Conservation (phyloP, 2,797 vertebrate genomes). For the Chelidonichthys spinosus region DNA sequence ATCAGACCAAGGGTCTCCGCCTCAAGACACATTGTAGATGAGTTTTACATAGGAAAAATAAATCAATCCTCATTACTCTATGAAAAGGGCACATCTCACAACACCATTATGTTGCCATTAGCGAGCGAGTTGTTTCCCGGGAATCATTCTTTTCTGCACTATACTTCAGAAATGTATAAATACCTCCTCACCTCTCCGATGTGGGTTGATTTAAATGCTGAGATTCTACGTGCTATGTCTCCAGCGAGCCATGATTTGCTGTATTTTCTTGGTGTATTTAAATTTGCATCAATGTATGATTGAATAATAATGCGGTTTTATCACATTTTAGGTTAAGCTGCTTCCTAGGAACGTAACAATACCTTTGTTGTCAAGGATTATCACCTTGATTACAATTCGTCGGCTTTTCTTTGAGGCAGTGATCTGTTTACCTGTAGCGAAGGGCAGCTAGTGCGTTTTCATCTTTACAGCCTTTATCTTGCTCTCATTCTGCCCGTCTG, state of each 20-base stretch:
- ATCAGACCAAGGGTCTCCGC: slow-evolving; percentile 56
- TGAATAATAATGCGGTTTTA: neutral
- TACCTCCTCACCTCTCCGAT: slow-evolving; percentile 10
- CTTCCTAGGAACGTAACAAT: neutral
- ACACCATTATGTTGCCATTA: slow-evolving; percentile 49
- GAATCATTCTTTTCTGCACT: slow-evolving; percentile 40
- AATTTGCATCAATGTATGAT: neutral
- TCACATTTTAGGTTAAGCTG: neutral
- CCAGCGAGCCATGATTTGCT: neutral
- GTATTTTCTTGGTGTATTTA: slow-evolving; percentile 2
- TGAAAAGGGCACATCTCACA: slow-evolving; percentile 73
- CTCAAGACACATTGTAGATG: slow-evolving; percentile 56
- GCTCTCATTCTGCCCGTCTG: slow-evolving; percentile 46
- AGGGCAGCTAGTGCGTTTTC: slow-evolving; percentile 7
- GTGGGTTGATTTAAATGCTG: slow-evolving; percentile 34
- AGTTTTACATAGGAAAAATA: slow-evolving; percentile 55
- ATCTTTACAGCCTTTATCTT: slow-evolving; percentile 53
- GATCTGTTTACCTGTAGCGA: slow-evolving; percentile 34
- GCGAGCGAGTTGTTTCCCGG: slow-evolving; percentile 29
- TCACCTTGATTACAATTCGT: slow-evolving; percentile 29
- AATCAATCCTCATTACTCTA: slow-evolving; percentile 66
- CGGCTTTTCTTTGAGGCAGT: slow-evolving; percentile 15
- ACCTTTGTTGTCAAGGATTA: slow-evolving; percentile 18
- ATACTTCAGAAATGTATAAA: slow-evolving; percentile 19
- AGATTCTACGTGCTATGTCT: slow-evolving; percentile 4